Conservation (phyloP, 2,113 vertebrate species). For the Lepidothrix coronata region DNA sequence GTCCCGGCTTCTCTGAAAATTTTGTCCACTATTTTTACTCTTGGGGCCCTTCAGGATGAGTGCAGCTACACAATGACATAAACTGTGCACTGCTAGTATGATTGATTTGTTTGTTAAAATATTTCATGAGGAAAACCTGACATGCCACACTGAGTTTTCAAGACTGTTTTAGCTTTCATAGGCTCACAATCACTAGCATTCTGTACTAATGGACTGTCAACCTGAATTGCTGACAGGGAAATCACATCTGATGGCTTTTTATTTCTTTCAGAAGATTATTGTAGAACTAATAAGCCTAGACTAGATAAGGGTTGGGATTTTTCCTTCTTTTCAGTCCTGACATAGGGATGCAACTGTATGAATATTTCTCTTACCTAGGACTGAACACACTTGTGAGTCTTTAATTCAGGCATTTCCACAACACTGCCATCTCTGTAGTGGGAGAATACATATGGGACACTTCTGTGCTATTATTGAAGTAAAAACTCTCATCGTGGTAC, state of each 20-base stretch:
- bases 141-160: neutral
- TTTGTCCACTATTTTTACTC: neutral
- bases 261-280: neutral
- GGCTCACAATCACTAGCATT: neutral
- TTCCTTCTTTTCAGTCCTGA: neutral
- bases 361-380: neutral
- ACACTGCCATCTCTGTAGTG: neutral
- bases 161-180: neutral
- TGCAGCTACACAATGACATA: neutral
- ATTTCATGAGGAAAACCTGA: neutral
- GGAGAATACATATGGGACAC: neutral
- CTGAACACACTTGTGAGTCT: neutral
- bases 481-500: neutral
- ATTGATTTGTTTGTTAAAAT: neutral
- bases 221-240: neutral
- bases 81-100: neutral
- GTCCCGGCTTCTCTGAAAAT: neutral
- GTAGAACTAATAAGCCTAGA: neutral
- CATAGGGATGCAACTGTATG: neutral
- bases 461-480: neutral
- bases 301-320: neutral
- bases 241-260: neutral
- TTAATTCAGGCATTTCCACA: neutral
- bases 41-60: neutral
- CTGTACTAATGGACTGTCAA: neutral